Base-by-base conservation (phyloP, 53 echinoderm and acorn worm species). In the Zoroaster sp. region DNA sequence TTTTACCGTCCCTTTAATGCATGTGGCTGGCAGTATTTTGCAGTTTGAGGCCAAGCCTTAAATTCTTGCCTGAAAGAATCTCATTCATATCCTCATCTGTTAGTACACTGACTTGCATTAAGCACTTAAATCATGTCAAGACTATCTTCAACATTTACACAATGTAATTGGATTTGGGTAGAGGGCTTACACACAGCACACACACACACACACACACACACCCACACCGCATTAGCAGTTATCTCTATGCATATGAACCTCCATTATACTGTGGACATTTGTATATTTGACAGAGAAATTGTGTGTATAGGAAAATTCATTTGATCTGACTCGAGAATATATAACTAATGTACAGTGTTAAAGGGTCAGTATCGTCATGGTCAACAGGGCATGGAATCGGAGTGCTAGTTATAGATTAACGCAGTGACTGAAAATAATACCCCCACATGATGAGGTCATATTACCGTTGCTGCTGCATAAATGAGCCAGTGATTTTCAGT, bases 91-190 rank as follows among this genome's bases (percentile, higher is more conserved):
- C n/a, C n/a, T n/a, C n/a, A n/a, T n/a, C n/a, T n/a, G n/a, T 25
- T 0, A 55, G 63, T 21, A 59, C 28, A 8, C 63, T n/a, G n/a
- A 28, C 5, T 6, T 23, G 11, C 28, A 59, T 25, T 59, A 69
- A 53, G 25, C 42, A 17, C 44, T 69, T 63, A 43, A 83, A 83
- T 83, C 69, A 34, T 35, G 35, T 30, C 66, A 18, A 5, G 44
- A 14, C 18, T 8, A 68, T 44, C 35, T 17, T 2, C 15, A 42
- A 42, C 66, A 44, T 69, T 83, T 67, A 83, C 83, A 83, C 83
- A 83, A 41, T 83, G 83, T 83, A 69, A 83, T 83, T 83, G 83
- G 83, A 83, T 83, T 83, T 69, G 28, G 33, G 67, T 20, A 2
- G 17, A 5, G 10, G 68, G n/a, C 34, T 35, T 35, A 3, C 32